Base-by-base conservation (phyloP, 1,140 invertebrate genomes). In the Drosophila orena region DNA sequence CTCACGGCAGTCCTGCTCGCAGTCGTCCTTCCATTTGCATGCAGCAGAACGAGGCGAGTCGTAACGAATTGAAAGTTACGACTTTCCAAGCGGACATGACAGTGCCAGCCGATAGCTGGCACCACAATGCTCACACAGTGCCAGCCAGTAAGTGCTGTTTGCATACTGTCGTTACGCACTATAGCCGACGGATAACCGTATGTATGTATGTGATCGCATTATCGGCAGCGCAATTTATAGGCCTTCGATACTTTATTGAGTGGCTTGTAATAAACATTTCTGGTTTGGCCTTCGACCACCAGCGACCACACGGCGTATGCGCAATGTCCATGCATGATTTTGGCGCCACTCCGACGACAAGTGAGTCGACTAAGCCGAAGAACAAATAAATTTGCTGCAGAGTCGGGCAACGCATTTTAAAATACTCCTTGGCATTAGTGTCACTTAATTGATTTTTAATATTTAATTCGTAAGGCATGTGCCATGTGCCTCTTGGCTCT, bases 211-310 rank as follows among this genome's bases (percentile, higher is more conserved):
- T 50, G 70, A 75, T 75, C 60, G 60, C 58, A 68, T 64, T 56
- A 68, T 55, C 43, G 53, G 38, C 12, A 54, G 30, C 8, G 22
- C 40, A 65, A 80, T 68, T 60, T 75, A 81, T 81, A 69, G 69
- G 71, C 70, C 40, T 77, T 66, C 57, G 56, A 53, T 86, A 88
- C 70, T 89, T 88, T 88, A 88, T 86, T 66, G 79, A 88, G 70
- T 60, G 46, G 66, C 34, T 58, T 49, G 75, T 65, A 88, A 81
- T 79, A 88, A 79, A 72, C 66, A 81, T 78, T 79, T 55, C 42
- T 42, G 65, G 52, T 50, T 50, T 50, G 47, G 24, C 47, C 47
- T 50, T 27, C 47, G 24, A 15, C n/a, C 15, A 34, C 15, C 40
- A n/a, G 27, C 22, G 59, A 40, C 74, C 50, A 76, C 74, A 76